These are phyloP conservation scores for Lamellibrachia satsuma DNA, from an alignment of 2,888 invertebrate species.

Conservation along the genomic window DNA sequence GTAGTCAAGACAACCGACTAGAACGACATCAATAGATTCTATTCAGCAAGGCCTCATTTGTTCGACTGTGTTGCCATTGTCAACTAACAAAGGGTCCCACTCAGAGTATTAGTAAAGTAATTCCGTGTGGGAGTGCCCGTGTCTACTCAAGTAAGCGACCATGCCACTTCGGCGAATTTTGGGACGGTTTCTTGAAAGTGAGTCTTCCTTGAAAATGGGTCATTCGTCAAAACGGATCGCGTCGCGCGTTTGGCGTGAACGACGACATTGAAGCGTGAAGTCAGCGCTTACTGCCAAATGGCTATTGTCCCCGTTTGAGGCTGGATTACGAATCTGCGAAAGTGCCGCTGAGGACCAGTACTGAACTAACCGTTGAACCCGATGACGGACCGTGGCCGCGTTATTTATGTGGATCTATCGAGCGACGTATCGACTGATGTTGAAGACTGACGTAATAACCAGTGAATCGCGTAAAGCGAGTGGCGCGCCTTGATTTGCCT, in stretches of 20 bases:
- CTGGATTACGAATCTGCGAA: not conserved
- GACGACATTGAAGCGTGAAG: not conserved
- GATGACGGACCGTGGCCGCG: not conserved
- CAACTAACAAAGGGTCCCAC: not conserved
- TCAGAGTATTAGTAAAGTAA: not conserved
- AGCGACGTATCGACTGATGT: not conserved
- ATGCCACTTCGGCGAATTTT: not conserved
- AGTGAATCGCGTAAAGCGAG: not conserved
- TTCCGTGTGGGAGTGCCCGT: not conserved
- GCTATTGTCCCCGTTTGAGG: not conserved
- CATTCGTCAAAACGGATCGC: not conserved
- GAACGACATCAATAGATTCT: not conserved
- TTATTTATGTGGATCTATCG: not conserved
- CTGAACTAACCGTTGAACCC: not conserved
- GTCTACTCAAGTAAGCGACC: too few relatives aligned
- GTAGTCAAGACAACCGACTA: not conserved
- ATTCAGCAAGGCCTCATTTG: not conserved
- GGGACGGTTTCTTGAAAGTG: not conserved
- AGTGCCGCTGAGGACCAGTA: not conserved
- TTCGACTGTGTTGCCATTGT: not conserved
- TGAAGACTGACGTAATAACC: not conserved
- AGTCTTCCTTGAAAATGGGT: not conserved
- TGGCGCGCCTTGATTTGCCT: constrained; percentile 9
- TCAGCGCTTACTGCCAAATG: not conserved
- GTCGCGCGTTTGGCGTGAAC: not conserved